Base-by-base conservation (phyloP, 2,888 invertebrate species). In the Thumatha senex region DNA sequence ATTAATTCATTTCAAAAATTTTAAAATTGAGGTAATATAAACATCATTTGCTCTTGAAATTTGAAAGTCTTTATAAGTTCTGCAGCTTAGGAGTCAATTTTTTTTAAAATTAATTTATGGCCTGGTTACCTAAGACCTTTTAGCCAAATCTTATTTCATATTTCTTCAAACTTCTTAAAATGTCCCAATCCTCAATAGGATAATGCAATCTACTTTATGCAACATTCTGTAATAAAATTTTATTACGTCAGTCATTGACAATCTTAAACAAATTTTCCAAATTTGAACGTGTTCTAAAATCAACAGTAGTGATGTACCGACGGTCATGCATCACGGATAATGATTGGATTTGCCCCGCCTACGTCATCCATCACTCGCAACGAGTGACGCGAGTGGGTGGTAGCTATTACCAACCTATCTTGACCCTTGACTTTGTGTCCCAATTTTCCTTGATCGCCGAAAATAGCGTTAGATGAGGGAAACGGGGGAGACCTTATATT, bases 311-410 rank as follows among this genome's bases (percentile, higher is more conserved):
- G 88, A 86, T 84, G 88, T 88, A 82, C 86, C 80, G 80, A 62
- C 80, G 78, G 84, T 84, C 82, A 89, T 90, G 89, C 89, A 88
- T 90, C 90, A 90, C 76, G 84, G 86, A 86, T 90, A 91, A 90
- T 89, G 91, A 90, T 90, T 88, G 88, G 89, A 89, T 87, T 83
- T 79, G 89, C 91, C 89, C 89, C 89, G 89, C 90, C 90, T 86
- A 81, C 84, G 84, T 84, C 91, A 91, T 91, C 91, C 85, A 91
- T 91, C 91, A 90, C 89, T 74, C 66, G 70, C 72, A 79, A 78
- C 80, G 79, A 86, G 76, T 85, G 84, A 82, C 83, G 78, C 79
- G 72, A 75, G 86, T 82, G 77, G 80, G 80, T 74, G 76, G 77
- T 55, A 61, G 52, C 58, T 48, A 54, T 63, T 68, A 58, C 84